Evolutionary conservation across 1,140 invertebrate species (phyloP), one percentile per base, ranked within the genome.

Genomic region (Drosophila prosaltans): DNA sequence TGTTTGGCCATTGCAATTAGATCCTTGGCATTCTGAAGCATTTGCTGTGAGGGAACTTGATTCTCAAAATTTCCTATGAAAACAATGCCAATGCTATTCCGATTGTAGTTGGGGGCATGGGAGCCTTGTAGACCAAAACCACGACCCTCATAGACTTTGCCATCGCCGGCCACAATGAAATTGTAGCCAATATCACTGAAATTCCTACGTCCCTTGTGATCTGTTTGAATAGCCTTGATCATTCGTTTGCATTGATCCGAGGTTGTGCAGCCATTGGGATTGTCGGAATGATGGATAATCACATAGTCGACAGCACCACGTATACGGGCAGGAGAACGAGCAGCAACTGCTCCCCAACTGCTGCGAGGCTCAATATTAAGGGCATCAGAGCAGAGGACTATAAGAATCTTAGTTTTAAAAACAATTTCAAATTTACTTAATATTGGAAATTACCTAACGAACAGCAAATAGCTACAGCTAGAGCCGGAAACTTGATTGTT

Each of bases 141-240:
- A n/a, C 96, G 93, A 0, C 95, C 96, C 82, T 96, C 95, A 74
- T 94, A 95, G 2, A 93, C 93, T 1, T 92, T 90, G 8, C 94
- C 94, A 75, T 95, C 94, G 39, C 94, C 93, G 40, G 93, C 94
- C 26, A 93, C 92, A 6, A 88, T 93, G 57, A 94, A 94, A 74
- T 93, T 94, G 93, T 97, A 94, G 92, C 96, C 93, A 78, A 95
- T 96, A 80, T 97, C 96, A 80, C 92, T 93, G 94, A 95, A 97
- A 0, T 92, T 92, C 1, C 93, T 93, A 10, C 86, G 91, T 39
- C 95, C 94, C 91, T 94, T 94, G 80, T 95, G 94, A 66, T 92
- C 93, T 63, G 93, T 78, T 73, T 95, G 95, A 91, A 95, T 94
- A 58, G 69, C 80, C 65, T 93, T 92, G 93, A 95, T 94, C 48